Base-by-base conservation (phyloP, 2,113 vertebrate genomes). In the Poicephalus gulielmi region DNA sequence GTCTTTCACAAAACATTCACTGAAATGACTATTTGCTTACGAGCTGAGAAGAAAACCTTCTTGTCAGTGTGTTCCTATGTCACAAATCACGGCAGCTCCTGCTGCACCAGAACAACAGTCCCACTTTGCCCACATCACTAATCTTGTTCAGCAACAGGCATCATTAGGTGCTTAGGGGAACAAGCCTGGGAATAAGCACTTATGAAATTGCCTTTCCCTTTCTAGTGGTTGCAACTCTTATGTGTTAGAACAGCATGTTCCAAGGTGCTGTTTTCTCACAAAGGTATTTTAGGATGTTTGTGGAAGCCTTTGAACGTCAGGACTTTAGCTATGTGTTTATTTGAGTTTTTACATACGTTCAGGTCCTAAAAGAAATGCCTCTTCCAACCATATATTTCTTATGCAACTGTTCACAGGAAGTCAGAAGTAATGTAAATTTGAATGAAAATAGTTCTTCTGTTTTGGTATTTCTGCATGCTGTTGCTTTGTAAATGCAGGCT, bases 51-150 rank as follows among this genome's bases (percentile, higher is more conserved):
- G 57, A 39, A 68, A 89, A 55, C 10, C 62, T 76, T 41, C 55
- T 88, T 3, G 1, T 49, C 28, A 17, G 23, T 10, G 37, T 55
- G 69, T 28, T 90, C n/a, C 66, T n/a, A 57, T 3, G 4, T 57
- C 84, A 93, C 0, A 0, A 78, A 73, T 63, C 46, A n/a, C 0
- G 1, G 46, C 74, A 78, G 49, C 23, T 91, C n/a, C 43, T 78
- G 50, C 43, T 82, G 57, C 17, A 67, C 5, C 22, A 57, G 24
- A 91, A 25, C 78, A 46, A n/a, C 6, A 52, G 31, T 33, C 33
- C 1, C 4, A 8, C 46, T 16, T 1, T 1, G 18, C 46, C 63
- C 59, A 39, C 10, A 19, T 3, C 6, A 2, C 28, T 16, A 52
- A 46, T 62, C 35, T 23, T 68, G n/a, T 74, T 44, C 43, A 73